Base-by-base conservation (phyloP, 2,113 vertebrate genomes). In the Cynopterus brachyotis region DNA sequence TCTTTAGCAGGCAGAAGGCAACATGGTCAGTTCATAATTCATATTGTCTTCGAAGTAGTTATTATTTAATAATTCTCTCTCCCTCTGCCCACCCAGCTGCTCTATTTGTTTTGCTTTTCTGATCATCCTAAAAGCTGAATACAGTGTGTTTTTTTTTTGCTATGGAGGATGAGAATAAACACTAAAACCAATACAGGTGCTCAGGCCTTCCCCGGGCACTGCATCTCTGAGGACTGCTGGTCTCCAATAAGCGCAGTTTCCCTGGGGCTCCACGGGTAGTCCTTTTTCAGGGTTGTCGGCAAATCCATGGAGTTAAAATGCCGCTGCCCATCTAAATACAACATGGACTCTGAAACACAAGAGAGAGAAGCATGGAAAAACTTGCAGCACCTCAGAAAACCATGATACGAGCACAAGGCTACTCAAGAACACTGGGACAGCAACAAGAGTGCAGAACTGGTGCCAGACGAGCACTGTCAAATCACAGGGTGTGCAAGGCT, bases 321-420 rank as follows among this genome's bases (percentile, higher is more conserved):
- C 93, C 99, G 98, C 95, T 99, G 99, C 85, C 99, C 99, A 70
- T 99, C 99, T 98, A 99, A 98, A 97, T 99, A 99, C 92, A 99
- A 96, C 99, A 99, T 99, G 82, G 99, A 99, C 97, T 99, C 99
- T 99, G 98, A 94, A 96, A 98, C 9, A 94, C 82, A 75, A 97
- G 10, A 75, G 75, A 97, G 45, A 91, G 3, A 50, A 20, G 8
- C 32, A 17, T 84, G 92, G 32, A 94, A 67, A 97, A 92, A 91
- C 16, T 2, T 66, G 13, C 4, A 50, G 35, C 12, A 82, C 35
- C 84, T 64, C 32, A 32, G 69, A 81, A 70, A 78, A 83, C 40
- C 30, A 35, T 2, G 37, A 42, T 13, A 62, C 17, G 47, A 81
- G 67, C 28, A 75, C 37, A 22, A 40, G 53, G 59, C 69, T 60